A percentile compares a stretch with the other conserved stretches of the same genome.
Evolutionary conservation across 2,888 invertebrate species (phyloP).

Genomic region (Omphaloscelis lunosa): DNA sequence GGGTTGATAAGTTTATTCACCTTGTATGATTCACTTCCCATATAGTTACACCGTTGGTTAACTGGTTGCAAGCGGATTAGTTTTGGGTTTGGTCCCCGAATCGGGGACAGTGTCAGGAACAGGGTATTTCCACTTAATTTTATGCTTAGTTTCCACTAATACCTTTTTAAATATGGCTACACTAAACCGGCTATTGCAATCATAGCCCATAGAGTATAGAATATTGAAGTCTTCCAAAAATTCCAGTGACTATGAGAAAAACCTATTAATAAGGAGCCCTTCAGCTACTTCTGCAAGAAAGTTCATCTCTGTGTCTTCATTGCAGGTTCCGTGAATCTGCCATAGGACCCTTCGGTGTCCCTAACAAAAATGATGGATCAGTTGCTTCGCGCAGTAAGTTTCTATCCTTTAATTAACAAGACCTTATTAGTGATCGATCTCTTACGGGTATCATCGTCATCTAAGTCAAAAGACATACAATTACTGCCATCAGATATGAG

Average conservation of each 20-base stretch:
- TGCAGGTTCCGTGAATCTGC: constrained; percentile 13
- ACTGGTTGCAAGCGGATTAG: neutral
- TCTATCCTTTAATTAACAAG: neutral
- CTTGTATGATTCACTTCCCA: neutral
- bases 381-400: constrained; percentile 32
- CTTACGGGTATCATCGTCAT: neutral
- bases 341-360: constrained; percentile 6
- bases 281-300: neutral
- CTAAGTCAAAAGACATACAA: neutral
- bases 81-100: neutral
- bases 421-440: neutral
- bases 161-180: neutral
- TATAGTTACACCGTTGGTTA: neutral
- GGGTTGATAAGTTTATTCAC: neutral
- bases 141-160: too few species aligned
- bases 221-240: neutral
- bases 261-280: neutral
- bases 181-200: too few species aligned
- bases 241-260: too few species aligned
- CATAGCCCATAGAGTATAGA: neutral
- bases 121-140: too few species aligned
- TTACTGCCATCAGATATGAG: too few species aligned
- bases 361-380: neutral
- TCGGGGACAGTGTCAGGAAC: neutral
- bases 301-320: neutral